These are phyloP conservation scores for Trichomycterus rosablanca DNA, from an alignment of 2,113 vertebrate species.

Conservation along the genomic window DNA sequence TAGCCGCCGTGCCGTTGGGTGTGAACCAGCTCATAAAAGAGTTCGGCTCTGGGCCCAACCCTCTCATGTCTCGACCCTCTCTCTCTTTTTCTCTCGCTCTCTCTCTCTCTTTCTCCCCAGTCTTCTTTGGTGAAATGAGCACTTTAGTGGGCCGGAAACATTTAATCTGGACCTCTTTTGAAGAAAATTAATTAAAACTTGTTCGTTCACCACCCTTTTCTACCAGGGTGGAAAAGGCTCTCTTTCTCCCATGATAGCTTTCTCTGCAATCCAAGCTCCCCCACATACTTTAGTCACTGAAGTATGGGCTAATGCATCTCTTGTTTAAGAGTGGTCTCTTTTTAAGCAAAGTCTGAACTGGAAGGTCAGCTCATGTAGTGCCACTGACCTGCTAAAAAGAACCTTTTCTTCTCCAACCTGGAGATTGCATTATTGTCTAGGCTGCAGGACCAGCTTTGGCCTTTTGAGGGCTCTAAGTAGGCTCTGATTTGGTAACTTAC, in stretches of 20 bases:
- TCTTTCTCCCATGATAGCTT: constrained; percentile 53
- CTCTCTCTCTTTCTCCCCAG: constrained; percentile 63
- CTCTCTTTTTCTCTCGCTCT: constrained; percentile 76
- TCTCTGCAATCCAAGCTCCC: constrained; percentile 44
- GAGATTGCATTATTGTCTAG: constrained; percentile 35
- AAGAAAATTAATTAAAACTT: constrained; percentile 99
- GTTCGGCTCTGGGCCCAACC: constrained; percentile 67
- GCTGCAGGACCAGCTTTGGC: constrained; percentile 7
- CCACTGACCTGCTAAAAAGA: constrained; percentile 51
- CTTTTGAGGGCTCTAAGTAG: not conserved
- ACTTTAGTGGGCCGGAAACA: constrained; percentile 98
- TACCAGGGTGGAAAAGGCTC: constrained; percentile 33
- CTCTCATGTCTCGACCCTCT: constrained; percentile 72
- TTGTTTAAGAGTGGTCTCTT: constrained; percentile 57
- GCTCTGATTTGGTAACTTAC: not conserved
- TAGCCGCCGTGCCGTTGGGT: constrained; percentile 86
- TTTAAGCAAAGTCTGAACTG: constrained; percentile 39
- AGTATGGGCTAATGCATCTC: constrained; percentile 58
- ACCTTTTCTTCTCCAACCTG: constrained; percentile 35
- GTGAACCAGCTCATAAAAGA: constrained; percentile 91
- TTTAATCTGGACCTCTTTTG: constrained; percentile 97
- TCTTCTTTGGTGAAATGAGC: constrained; percentile 93
- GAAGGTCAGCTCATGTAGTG: constrained; percentile 48
- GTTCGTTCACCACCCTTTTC: constrained; percentile 79
- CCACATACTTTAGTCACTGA: constrained; percentile 39